Conservation (phyloP, 2,888 invertebrate species). For the Trichopoda pennipes region DNA sequence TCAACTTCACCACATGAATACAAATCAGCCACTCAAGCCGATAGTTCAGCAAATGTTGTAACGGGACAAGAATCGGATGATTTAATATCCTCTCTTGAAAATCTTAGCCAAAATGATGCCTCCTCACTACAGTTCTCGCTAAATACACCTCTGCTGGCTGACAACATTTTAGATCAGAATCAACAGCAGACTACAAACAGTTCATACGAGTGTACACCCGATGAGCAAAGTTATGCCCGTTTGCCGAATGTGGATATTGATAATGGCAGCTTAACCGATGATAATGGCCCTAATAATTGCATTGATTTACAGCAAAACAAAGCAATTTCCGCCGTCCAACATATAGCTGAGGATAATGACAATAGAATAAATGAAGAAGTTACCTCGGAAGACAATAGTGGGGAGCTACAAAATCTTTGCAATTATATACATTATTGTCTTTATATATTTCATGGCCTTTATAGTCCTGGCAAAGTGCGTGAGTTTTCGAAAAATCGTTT, state of each 20-base stretch:
- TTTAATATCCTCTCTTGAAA: constrained; percentile 79
- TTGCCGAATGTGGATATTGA: constrained; percentile 72
- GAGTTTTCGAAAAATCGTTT: constrained; percentile 77
- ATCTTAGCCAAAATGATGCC: constrained; percentile 78
- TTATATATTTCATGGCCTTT: constrained; percentile 80
- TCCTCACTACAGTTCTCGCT: constrained; percentile 74
- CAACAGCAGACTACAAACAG: constrained; percentile 65
- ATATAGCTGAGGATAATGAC: neutral
- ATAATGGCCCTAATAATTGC: constrained; percentile 52
- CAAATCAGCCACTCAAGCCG: constrained; percentile 71
- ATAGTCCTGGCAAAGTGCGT: constrained; percentile 79
- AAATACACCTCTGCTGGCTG: constrained; percentile 68
- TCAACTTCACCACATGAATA: constrained; percentile 72
- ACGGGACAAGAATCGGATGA: constrained; percentile 79
- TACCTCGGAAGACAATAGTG: constrained; percentile 58
- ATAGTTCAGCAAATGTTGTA: constrained; percentile 72
- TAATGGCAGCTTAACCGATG: constrained; percentile 64
- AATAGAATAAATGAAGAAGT: constrained; percentile 46
- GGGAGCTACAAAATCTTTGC: constrained; percentile 69
- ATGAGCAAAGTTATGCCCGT: constrained; percentile 79
- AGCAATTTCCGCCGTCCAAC: constrained; percentile 34
- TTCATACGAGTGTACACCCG: constrained; percentile 76
- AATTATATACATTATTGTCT: constrained; percentile 81
- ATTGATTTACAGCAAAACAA: constrained; percentile 29
- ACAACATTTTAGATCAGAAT: constrained; percentile 29